Evolutionary conservation across 2,113 vertebrate species (phyloP).

Genomic region (Chauna torquata): DNA sequence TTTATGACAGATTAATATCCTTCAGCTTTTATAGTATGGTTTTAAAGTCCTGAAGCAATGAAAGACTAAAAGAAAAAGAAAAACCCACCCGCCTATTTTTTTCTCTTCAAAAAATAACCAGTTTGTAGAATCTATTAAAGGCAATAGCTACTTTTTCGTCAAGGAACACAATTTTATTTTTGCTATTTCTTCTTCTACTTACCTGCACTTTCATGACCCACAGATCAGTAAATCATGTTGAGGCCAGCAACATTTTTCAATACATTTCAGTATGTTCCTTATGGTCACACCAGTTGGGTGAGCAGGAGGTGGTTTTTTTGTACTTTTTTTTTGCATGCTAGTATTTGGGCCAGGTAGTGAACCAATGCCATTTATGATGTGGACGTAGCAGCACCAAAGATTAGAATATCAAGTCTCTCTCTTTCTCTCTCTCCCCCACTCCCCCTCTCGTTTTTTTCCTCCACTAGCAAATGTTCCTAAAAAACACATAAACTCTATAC

Average conservation of each 20-base stretch:
- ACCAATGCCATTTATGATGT: background rate
- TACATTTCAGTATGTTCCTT: background rate
- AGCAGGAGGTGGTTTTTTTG: background rate
- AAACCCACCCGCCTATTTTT: background rate
- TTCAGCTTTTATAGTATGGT: constrained; percentile 51
- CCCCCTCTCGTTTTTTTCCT: background rate
- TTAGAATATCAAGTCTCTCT: background rate
- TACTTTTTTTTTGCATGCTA: background rate
- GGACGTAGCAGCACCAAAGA: background rate
- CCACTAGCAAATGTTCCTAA: background rate
- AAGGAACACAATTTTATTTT: background rate
- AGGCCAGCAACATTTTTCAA: background rate
- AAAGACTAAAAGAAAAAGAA: constrained; percentile 37
- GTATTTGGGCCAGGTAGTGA: background rate
- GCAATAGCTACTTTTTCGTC: background rate
- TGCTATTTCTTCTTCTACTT: background rate
- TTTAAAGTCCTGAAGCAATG: constrained; percentile 59
- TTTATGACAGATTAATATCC: constrained; percentile 70
- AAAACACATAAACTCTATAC: constrained; percentile 11
- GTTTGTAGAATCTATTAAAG: constrained; percentile 43
- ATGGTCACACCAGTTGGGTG: background rate
- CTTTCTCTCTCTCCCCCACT: background rate
- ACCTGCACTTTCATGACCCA: background rate
- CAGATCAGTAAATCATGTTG: background rate
- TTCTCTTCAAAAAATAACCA: background rate